A percentile compares a stretch with the other conserved stretches of the same genome.
phyloP scores from a whole-genome alignment of 2,797 vertebrate genomes.

The Percopsis omiscomaycus region DNA sequence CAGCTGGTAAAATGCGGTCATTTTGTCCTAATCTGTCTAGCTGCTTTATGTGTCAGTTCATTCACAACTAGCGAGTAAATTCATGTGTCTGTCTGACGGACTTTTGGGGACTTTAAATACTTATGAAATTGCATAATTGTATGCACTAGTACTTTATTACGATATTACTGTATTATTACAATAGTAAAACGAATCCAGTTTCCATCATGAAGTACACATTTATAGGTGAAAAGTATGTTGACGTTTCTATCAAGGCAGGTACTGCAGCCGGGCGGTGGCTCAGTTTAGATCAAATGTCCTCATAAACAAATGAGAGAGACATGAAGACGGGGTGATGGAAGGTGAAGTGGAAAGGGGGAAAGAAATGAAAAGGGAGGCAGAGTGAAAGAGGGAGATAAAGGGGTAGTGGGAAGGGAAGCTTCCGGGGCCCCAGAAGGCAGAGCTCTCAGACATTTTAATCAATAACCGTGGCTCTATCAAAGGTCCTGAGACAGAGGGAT shows the following conservation, averaged over 20 bases:
- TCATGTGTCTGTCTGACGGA: too few species aligned
- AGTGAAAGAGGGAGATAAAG: slow-evolving; percentile 56
- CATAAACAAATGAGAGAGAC: slow-evolving; percentile 16
- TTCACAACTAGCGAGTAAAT: too few species aligned
- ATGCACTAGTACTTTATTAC: too few species aligned
- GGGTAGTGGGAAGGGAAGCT: slow-evolving; percentile 50
- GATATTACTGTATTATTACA: too few species aligned
- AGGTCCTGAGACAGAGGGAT: slow-evolving; percentile 73
- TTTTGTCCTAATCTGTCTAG: slow-evolving; percentile 5
- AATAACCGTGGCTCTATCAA: slow-evolving; percentile 77
- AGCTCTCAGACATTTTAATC: slow-evolving; percentile 78
- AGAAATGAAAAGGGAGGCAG: slow-evolving; percentile 20
- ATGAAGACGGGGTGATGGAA: background rate
- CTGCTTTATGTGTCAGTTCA: background rate
- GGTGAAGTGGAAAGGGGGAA: slow-evolving; percentile 27
- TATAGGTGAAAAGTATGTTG: too few species aligned
- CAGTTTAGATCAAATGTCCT: slow-evolving; percentile 8
- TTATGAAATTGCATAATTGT: too few species aligned
- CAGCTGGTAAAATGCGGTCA: slow-evolving; percentile 7
- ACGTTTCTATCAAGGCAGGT: too few species aligned
- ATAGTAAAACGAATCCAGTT: too few species aligned
- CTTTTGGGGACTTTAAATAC: too few species aligned
- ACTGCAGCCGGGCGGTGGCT: too few species aligned
- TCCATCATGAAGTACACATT: too few species aligned
- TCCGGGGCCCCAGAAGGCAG: slow-evolving; percentile 69